phyloP scores from a whole-genome alignment of 1,140 invertebrate genomes.

The Condylostylus longicornis region DNA sequence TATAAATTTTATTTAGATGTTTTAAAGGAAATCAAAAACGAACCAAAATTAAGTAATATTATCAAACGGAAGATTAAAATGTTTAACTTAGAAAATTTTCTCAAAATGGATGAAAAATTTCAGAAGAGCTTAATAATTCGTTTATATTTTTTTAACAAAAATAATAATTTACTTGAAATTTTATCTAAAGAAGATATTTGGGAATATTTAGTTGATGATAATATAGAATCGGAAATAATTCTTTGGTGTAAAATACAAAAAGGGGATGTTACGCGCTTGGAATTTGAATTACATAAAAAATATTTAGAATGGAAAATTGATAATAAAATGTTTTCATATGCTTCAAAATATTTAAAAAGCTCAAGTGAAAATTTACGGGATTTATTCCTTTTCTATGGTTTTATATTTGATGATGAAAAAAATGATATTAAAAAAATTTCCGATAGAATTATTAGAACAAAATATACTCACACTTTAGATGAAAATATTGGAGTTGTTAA shows the following conservation, averaged over 20 bases:
- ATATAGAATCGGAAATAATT: conserved; percentile 10
- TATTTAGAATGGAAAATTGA: conserved; percentile 19
- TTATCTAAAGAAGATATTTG: conserved; percentile 21
- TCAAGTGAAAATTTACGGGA: conserved; percentile 19
- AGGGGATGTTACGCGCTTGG: too few species aligned
- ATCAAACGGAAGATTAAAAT: conserved; percentile 13
- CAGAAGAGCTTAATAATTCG: conserved; percentile 18
- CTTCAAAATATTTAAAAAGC: conserved; percentile 12
- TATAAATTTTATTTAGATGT: conserved; percentile 23
- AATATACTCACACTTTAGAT: too few species aligned
- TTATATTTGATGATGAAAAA: conserved; percentile 18
- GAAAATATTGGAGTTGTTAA: not conserved
- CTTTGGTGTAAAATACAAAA: conserved; percentile 11
- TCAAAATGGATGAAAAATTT: conserved; percentile 13
- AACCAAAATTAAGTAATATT: conserved; percentile 10
- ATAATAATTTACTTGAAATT: conserved; percentile 14
- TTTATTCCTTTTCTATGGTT: conserved; percentile 19
- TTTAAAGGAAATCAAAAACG: conserved; percentile 19
- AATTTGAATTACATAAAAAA: too few species aligned
- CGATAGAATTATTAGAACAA: too few species aligned
- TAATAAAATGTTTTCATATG: conserved; percentile 22
- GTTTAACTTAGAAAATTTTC: conserved; percentile 19
- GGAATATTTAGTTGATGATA: conserved; percentile 20
- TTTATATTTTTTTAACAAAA: conserved; percentile 20
- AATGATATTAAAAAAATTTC: not conserved